These are phyloP conservation scores for Enteromius mattozi DNA, from an alignment of 2,797 vertebrate species.

Conservation along the genomic window DNA sequence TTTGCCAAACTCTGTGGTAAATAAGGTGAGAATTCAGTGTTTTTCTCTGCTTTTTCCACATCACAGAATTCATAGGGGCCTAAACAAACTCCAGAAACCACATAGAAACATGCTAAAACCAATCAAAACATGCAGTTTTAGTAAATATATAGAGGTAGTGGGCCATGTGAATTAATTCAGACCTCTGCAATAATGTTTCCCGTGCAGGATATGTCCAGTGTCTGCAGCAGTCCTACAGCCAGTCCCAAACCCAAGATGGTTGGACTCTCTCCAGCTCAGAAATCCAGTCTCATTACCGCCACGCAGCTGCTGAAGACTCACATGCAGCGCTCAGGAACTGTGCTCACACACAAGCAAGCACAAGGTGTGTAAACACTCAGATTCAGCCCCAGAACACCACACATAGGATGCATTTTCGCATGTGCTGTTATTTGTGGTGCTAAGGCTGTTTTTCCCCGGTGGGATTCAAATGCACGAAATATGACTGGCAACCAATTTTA, in stretches of 20 bases:
- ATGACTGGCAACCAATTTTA: not conserved
- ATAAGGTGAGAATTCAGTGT: not conserved
- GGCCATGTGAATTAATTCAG: not conserved
- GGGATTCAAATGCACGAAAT: not conserved
- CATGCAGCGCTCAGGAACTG: constrained; percentile 85
- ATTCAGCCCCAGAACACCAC: constrained; percentile 1
- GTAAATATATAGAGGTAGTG: not conserved
- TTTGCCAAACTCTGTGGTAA: not conserved
- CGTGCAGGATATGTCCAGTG: constrained; percentile 91
- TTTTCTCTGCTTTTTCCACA: not conserved
- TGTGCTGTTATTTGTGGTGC: not conserved
- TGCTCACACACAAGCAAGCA: constrained; percentile 90
- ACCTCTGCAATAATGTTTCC: not conserved
- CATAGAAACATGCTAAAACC: not conserved
- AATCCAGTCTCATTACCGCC: constrained; percentile 85
- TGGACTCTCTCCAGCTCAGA: constrained; percentile 86
- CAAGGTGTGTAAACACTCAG: constrained; percentile 82
- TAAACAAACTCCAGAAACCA: not conserved
- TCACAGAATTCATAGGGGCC: not conserved
- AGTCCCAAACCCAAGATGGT: constrained; percentile 93
- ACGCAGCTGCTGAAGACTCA: constrained; percentile 92
- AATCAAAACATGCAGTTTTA: not conserved
- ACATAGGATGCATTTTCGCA: not conserved
- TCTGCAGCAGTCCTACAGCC: constrained; percentile 95
- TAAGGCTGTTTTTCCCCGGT: not conserved